Base-by-base conservation (phyloP, 2,797 vertebrate genomes). In the Crenichthys baileyi region DNA sequence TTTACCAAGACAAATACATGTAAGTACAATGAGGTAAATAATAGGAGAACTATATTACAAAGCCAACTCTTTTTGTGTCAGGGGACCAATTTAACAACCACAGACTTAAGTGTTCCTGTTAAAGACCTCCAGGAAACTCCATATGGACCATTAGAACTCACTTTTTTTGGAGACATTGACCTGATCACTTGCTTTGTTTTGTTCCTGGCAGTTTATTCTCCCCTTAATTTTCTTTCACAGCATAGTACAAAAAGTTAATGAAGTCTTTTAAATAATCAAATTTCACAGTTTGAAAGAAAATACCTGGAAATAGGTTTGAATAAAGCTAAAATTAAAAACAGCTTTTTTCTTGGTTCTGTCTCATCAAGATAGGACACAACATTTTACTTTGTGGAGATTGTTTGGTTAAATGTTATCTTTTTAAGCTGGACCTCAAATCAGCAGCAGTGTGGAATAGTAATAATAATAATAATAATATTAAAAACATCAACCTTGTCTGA, bases 121-220 rank as follows among this genome's bases (percentile, higher is more conserved):
- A 73, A 74, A 73, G 80, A 86, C 75, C 77, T 76, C 48, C 53
- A 82, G 46, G 73, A 87, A 85, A 76, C 77, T 78, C 70, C 70
- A 60, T 24, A 63, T 46, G 71, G 78, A 79, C 78, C 75, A 73
- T 7, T 84, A 51, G 15, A 72, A 67, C 76, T 71, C 76, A 81
- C 39, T 67, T 67, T 67, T 67, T 67, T 79, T 81, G 84, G 77
- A 70, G 77, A 82, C 88, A 80, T 24, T 83, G 83, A 82, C 80
- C 89, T 76, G 85, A 86, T 90, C 87, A 79, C 79, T 82, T 86
- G 65, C 24, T 68, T 68, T 55, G 5, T 67, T 68, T 46, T 46
- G 41, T 68, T 68, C 65, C n/a, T 68, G 65, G 65, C 41, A 68
- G 39, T 68, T 68, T 44, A 68, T 68, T 15, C 18, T 46, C 24